Conservation (phyloP, 2,113 vertebrate species). For the Chaetorhynchus papuensis region DNA sequence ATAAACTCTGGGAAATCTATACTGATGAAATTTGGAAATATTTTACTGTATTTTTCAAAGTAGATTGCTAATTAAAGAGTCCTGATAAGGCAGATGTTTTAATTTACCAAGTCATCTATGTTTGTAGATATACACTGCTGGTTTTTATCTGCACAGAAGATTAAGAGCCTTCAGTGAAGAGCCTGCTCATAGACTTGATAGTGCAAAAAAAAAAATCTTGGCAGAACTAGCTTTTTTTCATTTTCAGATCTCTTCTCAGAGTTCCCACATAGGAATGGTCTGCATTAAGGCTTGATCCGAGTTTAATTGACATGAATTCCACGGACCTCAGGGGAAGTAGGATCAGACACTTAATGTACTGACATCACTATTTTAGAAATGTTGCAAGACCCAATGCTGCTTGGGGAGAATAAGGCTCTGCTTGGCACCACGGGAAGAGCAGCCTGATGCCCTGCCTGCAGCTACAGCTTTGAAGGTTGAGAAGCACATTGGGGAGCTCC, state of each 20-base stretch:
- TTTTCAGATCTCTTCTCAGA: background rate
- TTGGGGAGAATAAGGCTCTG: background rate
- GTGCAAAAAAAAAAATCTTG: background rate
- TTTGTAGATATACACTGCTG: background rate
- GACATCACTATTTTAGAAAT: background rate
- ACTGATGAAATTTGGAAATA: background rate
- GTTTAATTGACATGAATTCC: background rate
- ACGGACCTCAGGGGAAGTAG: background rate
- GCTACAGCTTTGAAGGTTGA: background rate
- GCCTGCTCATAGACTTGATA: background rate
- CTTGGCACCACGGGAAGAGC: background rate
- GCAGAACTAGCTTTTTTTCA: background rate
- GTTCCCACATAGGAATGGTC: background rate
- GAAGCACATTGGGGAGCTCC: background rate
- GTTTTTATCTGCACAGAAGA: background rate
- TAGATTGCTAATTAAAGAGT: background rate
- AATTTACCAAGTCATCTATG: background rate
- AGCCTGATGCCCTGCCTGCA: background rate
- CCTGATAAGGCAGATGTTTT: background rate
- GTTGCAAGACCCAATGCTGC: background rate
- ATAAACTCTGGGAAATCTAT: background rate
- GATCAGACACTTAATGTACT: background rate
- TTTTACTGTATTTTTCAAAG: background rate
- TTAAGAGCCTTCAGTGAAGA: background rate
- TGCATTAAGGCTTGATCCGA: background rate